A percentile compares a stretch with the other conserved stretches of the same genome.
Conservation (phyloP, 2,888 invertebrate species). For the Ecliptopera silaceata region DNA sequence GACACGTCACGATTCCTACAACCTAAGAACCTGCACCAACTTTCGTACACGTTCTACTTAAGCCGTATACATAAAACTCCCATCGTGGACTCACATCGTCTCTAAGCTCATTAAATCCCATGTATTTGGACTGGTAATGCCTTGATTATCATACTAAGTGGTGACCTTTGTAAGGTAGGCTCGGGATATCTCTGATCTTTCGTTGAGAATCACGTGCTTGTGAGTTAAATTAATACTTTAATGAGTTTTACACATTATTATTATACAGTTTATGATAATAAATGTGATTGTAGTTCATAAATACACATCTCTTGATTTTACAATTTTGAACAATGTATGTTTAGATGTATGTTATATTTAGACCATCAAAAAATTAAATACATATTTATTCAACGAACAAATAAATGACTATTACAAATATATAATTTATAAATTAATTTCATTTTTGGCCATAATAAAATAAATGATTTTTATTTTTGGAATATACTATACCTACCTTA, state of each 20-base stretch:
- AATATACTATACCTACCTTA: no score
- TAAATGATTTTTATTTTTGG: no score
- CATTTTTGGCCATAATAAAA: no score
- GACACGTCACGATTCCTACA: background rate
- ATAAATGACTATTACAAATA: no score
- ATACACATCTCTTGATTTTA: background rate
- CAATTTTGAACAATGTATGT: no score
- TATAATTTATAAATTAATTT: no score
- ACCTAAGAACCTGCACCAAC: background rate
- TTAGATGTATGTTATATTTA: no score
- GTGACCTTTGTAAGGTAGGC: conserved; percentile 57
- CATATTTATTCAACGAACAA: no score
- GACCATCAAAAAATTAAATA: no score
- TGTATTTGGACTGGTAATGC: conserved; percentile 63
- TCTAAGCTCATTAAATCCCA: conserved; percentile 53
- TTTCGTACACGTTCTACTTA: background rate
- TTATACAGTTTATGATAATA: background rate
- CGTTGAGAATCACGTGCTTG: conserved; percentile 13
- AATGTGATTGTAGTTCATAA: background rate
- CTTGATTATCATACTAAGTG: conserved; percentile 72
- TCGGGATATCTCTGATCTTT: conserved; percentile 33
- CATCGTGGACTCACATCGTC: conserved; percentile 27
- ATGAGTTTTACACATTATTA: conserved; percentile 15
- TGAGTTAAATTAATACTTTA: conserved; percentile 14
- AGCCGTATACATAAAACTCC: conserved; percentile 21